phyloP scores from a whole-genome alignment of 1,140 invertebrate species.

The Drosophila arawakana region DNA sequence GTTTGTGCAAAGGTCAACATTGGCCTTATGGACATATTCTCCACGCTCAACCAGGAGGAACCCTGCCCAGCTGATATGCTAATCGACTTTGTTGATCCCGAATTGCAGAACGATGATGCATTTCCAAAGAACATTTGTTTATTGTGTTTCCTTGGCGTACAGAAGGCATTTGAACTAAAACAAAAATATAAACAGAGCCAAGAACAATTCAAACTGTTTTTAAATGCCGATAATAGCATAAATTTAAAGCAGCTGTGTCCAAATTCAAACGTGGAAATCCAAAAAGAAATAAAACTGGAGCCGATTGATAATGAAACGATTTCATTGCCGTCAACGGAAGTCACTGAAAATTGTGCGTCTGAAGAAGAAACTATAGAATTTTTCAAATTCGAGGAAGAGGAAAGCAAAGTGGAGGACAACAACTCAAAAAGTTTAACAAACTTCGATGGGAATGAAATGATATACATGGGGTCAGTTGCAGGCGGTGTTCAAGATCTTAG shows the following conservation, averaged over 20 bases:
- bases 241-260: background rate
- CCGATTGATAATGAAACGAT: background rate
- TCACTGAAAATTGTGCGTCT: background rate
- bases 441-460: background rate
- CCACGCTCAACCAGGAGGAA: constrained; percentile 9
- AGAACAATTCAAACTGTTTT: constrained; percentile 3
- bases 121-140: constrained; percentile 21
- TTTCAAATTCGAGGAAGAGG: background rate
- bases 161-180: constrained; percentile 25
- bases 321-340: background rate
- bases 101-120: constrained; percentile 8
- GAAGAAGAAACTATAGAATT: background rate
- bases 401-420: background rate
- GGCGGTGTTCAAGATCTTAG: background rate
- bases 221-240: background rate
- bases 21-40: constrained; percentile 21
- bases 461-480: background rate
- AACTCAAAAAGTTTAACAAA: background rate
- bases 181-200: constrained; percentile 20
- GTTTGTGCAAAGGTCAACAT: constrained; percentile 5
- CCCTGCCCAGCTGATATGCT: constrained; percentile 30
- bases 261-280: background rate
- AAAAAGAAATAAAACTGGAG: background rate
- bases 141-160: background rate
- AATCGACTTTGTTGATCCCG: constrained; percentile 16